phyloP scores from a whole-genome alignment of 2,797 vertebrate genomes.

The Tragopan temminckii region DNA sequence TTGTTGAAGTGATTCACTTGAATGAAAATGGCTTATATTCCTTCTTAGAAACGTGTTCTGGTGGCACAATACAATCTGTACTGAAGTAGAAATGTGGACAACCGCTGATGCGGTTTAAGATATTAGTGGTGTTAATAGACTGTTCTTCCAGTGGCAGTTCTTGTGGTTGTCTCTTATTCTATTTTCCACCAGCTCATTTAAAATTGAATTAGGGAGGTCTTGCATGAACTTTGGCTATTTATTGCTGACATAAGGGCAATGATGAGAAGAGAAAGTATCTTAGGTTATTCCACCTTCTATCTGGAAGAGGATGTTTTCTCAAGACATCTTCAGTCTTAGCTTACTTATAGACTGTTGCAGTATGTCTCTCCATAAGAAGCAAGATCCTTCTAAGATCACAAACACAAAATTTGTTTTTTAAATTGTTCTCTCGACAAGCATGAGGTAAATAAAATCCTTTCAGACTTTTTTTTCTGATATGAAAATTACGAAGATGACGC shows the following conservation, averaged over 20 bases:
- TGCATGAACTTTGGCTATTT: neutral
- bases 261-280: neutral
- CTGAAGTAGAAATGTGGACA: neutral
- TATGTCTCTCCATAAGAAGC: neutral
- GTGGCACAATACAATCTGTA: neutral
- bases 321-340: neutral
- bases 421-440: neutral
- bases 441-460: slow-evolving; percentile 3
- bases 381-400: neutral
- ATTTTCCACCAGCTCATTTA: neutral
- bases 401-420: neutral
- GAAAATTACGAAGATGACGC: neutral
- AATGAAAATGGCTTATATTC: neutral
- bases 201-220: neutral
- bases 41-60: neutral
- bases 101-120: neutral
- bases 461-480: neutral
- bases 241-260: neutral
- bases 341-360: neutral
- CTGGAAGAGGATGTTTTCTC: neutral
- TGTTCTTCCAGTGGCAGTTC: neutral
- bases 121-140: neutral
- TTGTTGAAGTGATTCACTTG: neutral
- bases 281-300: neutral
- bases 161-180: neutral